These are phyloP conservation scores for Amblyjoppa fuscipennis DNA, from an alignment of 2,888 invertebrate species.

Conservation along the genomic window DNA sequence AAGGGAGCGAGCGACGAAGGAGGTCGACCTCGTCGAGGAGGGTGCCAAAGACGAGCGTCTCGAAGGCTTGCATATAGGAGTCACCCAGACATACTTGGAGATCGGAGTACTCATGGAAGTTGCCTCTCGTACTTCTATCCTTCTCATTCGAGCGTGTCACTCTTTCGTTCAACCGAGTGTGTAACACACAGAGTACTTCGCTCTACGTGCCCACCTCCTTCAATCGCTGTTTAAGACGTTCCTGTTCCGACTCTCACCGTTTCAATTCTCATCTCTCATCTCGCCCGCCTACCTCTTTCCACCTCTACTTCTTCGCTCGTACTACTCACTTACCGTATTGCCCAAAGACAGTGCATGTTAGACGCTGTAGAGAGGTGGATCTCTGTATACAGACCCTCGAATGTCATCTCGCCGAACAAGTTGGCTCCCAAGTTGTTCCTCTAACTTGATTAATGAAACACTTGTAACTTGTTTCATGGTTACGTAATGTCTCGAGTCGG, in stretches of 20 bases:
- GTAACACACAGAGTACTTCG: slow-evolving; percentile 6
- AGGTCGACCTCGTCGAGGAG: slow-evolving; percentile 20
- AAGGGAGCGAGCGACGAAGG: slow-evolving; percentile 31
- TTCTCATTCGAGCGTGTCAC: slow-evolving; percentile 11
- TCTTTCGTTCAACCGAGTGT: not conserved
- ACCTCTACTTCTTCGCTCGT: slow-evolving; percentile 33
- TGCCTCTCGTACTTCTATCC: not conserved
- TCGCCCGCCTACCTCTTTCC: slow-evolving; percentile 60
- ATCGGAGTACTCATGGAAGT: slow-evolving; percentile 21
- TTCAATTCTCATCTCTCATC: slow-evolving; percentile 52
- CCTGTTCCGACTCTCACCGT: slow-evolving; percentile 36
- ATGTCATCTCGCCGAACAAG: slow-evolving; percentile 75
- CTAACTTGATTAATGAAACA: slow-evolving; percentile 82
- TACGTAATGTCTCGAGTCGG: slow-evolving; percentile 76
- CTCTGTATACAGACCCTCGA: slow-evolving; percentile 54
- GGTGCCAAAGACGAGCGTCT: slow-evolving; percentile 23
- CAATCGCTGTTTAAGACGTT: slow-evolving; percentile 36
- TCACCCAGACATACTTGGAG: slow-evolving; percentile 6
- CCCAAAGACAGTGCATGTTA: slow-evolving; percentile 15
- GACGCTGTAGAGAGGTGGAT: slow-evolving; percentile 21
- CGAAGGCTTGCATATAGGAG: slow-evolving; percentile 22
- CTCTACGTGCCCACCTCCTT: slow-evolving; percentile 2
- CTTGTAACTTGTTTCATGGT: slow-evolving; percentile 79
- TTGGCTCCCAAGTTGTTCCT: slow-evolving; percentile 76
- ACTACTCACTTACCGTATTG: slow-evolving; percentile 1